Base-by-base conservation (phyloP, 2,113 vertebrate genomes). In the Xiphophorus maculatus region DNA sequence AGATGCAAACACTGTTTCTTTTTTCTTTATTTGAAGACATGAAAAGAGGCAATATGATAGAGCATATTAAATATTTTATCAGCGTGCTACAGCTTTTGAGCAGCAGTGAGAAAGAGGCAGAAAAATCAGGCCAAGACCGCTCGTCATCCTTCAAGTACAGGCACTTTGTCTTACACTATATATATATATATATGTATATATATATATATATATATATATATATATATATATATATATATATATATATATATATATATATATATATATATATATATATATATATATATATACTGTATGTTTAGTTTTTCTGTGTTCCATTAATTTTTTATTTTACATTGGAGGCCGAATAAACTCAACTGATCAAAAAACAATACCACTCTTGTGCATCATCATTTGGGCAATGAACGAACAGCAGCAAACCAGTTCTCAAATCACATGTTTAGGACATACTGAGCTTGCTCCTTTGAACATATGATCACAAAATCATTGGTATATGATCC, bases 21-120 rank as follows among this genome's bases (percentile, higher is more conserved):
- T 9, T 58, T 58, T 58, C 51, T 58, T 58, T 58, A 58, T 67
- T 61, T 66, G 28, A 35, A 30, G 9, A 25, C 42, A 60, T 60
- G 65, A 72, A 48, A 66, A 63, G 35, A 28, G 51, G 29, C 7
- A 48, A 71, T 29, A 35, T 65, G 68, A 33, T 65, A 58, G 51
- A 58, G 51, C 25, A 58, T n/a, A 25, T 58, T 71, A 48, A 64
- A 70, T 77, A 40, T 71, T 66, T 71, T 54, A 58, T 71, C 60
- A 63, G 17, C 37, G 30, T 60, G 37, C 25, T 37, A n/a, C 35
- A 40, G 11, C 54, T 51, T 63, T 30, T 51, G 35, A 42, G 58
- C 60, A n/a, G 17, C 66, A 58, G 42, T 6, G 42, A 58, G 51
- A 58, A 19, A 8, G 22, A 19, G 48, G 15, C 58, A 65, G 42